phyloP scores from a whole-genome alignment of 2,888 invertebrate genomes.

The Agapostemon virescens region DNA sequence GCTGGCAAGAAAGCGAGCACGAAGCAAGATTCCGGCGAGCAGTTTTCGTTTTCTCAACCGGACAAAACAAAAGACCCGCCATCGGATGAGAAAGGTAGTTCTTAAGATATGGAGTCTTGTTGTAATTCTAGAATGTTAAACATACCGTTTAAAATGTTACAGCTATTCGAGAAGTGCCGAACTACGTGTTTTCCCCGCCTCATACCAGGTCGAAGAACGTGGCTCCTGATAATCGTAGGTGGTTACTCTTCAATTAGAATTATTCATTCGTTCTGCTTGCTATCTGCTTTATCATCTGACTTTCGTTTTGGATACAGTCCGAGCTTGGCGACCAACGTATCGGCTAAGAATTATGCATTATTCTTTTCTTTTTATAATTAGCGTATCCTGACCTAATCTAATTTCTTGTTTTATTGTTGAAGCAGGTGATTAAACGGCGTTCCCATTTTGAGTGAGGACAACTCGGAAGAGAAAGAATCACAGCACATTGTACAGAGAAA shows the following conservation, averaged over 20 bases:
- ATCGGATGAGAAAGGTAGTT: constrained; percentile 58
- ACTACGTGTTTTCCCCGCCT: constrained; percentile 74
- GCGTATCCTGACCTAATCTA: too few species aligned
- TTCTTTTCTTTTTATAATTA: neutral
- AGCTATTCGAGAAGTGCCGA: constrained; percentile 68
- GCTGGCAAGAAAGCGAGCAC: constrained; percentile 53
- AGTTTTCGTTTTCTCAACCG: constrained; percentile 70
- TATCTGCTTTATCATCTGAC: neutral
- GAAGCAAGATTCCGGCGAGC: constrained; percentile 57
- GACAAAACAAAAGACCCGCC: constrained; percentile 61
- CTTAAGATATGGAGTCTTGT: neutral
- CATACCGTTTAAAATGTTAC: constrained; percentile 26
- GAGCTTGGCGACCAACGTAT: neutral
- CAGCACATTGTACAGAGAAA: constrained; percentile 16
- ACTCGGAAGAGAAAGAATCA: constrained; percentile 9
- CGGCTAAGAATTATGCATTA: neutral
- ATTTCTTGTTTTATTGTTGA: neutral
- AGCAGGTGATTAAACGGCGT: constrained; percentile 33
- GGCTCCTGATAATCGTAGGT: constrained; percentile 69
- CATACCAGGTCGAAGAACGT: constrained; percentile 67
- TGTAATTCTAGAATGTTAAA: neutral
- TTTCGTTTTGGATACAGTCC: too few species aligned
- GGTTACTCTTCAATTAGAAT: constrained; percentile 56
- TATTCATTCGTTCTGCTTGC: constrained; percentile 7
- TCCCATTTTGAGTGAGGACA: constrained; percentile 19